phyloP scores from a whole-genome alignment of 2,888 invertebrate genomes.

The Stenichneumon culpator region DNA sequence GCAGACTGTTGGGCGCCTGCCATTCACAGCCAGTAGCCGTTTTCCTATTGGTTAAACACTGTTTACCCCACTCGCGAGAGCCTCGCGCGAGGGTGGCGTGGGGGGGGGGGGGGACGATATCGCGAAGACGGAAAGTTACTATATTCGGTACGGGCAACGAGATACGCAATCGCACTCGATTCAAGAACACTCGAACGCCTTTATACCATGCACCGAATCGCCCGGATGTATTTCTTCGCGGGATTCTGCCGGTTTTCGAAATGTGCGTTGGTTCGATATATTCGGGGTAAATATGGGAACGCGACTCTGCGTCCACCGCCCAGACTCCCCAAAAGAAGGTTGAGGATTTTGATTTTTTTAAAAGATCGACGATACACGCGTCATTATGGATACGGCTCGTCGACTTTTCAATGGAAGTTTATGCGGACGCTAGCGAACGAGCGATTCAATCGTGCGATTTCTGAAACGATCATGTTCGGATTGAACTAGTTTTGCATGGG shows the following conservation, averaged over 20 bases:
- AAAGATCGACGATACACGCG: neutral
- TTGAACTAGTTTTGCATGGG: constrained; percentile 70
- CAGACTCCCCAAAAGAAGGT: neutral
- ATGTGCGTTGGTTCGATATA: too few relatives aligned
- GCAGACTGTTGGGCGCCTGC: constrained; percentile 70
- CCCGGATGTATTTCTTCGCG: neutral
- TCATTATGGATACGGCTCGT: neutral
- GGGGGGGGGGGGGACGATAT: neutral
- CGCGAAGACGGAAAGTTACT: constrained; percentile 39
- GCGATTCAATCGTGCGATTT: constrained; percentile 47
- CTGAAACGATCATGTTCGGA: constrained; percentile 67
- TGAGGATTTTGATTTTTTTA: constrained; percentile 2
- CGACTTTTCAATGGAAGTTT: neutral
- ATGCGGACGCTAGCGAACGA: neutral
- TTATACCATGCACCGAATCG: neutral
- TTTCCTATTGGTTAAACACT: constrained; percentile 38
- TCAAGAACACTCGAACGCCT: neutral
- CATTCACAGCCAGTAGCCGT: constrained; percentile 39
- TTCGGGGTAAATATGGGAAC: neutral
- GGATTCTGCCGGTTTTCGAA: neutral
- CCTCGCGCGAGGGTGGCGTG: constrained; percentile 40
- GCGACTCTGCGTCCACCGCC: neutral
- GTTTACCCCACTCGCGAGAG: constrained; percentile 20
- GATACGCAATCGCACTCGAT: constrained; percentile 30
- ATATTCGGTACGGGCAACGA: neutral